Percentiles rank a stretch among this genome's conserved stretches.
phyloP scores from a whole-genome alignment of 2,113 vertebrate species.

The Epinephelus lanceolatus region DNA sequence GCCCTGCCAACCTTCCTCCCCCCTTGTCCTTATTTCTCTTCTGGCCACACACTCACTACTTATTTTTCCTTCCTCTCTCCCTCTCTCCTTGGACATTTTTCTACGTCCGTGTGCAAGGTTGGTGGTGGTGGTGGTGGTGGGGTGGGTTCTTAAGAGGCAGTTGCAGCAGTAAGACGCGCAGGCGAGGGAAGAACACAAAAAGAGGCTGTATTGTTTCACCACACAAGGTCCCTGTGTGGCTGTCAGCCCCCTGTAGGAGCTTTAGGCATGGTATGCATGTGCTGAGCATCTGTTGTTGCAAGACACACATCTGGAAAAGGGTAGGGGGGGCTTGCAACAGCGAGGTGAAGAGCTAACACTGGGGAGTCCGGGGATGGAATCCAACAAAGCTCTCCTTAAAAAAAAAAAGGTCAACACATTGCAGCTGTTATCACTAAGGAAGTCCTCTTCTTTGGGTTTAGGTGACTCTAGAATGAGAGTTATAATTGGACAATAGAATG shows the following conservation, averaged over 20 bases:
- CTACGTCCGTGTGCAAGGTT: background rate
- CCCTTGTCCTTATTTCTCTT: conserved; percentile 61
- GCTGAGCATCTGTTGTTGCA: conserved; percentile 72
- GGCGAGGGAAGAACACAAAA: conserved; percentile 62
- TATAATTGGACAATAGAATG: conserved; percentile 36
- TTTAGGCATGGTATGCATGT: conserved; percentile 74
- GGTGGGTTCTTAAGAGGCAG: conserved; percentile 48
- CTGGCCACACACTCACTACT: conserved; percentile 52
- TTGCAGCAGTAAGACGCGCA: conserved; percentile 49
- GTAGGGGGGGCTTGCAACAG: conserved; percentile 44
- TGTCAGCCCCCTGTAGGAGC: conserved; percentile 68
- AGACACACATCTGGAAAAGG: conserved; percentile 79
- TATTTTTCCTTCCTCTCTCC: conserved; percentile 70
- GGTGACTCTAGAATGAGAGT: background rate
- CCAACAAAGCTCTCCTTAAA: conserved; percentile 15
- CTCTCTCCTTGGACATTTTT: conserved; percentile 41
- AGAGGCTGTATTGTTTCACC: conserved; percentile 69
- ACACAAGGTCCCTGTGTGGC: conserved; percentile 70
- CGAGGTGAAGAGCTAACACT: conserved; percentile 24
- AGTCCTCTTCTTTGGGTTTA: background rate
- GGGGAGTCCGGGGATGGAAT: conserved; percentile 29
- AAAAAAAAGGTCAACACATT: background rate
- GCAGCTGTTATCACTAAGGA: background rate
- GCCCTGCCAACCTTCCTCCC: conserved; percentile 61
- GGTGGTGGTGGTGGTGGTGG: background rate